A percentile compares a stretch with the other conserved stretches of the same genome.
phyloP scores from a whole-genome alignment of 2,797 vertebrate genomes.

The Hoplostethus atlanticus region DNA sequence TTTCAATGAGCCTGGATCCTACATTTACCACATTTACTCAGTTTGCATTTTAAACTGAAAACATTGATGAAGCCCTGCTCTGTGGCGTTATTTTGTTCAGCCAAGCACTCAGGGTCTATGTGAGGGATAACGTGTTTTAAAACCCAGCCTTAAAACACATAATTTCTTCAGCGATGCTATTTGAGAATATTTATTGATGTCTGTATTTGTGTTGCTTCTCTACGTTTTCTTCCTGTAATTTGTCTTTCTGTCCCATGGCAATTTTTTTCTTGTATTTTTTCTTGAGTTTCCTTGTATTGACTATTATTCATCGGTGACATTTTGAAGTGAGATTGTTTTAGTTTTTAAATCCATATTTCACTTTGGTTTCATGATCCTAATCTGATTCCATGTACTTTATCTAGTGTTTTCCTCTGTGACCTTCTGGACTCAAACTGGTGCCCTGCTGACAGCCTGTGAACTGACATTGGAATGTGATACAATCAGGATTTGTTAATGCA shows the following conservation, averaged over 20 bases:
- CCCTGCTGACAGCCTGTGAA: conserved; percentile 1
- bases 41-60: background rate
- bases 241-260: background rate
- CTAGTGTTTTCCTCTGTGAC: background rate
- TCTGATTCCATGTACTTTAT: too few relatives aligned
- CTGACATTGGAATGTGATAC: background rate
- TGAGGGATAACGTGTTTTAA: background rate
- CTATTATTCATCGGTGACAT: background rate
- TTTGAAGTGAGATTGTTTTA: background rate
- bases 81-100: background rate
- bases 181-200: conserved; percentile 8
- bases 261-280: too few relatives aligned
- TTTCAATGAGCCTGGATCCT: background rate
- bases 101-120: conserved; percentile 33
- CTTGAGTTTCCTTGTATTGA: background rate
- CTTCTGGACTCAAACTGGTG: too few relatives aligned
- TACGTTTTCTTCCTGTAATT: background rate
- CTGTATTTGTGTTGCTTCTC: background rate
- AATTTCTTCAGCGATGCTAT: background rate
- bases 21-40: background rate
- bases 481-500: background rate
- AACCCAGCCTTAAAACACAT: conserved; percentile 13
- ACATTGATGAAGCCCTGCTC: too few relatives aligned
- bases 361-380: background rate
- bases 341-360: too few relatives aligned